Evolutionary conservation across 2,888 invertebrate genomes (phyloP).

Genomic region (Hedya salicella): DNA sequence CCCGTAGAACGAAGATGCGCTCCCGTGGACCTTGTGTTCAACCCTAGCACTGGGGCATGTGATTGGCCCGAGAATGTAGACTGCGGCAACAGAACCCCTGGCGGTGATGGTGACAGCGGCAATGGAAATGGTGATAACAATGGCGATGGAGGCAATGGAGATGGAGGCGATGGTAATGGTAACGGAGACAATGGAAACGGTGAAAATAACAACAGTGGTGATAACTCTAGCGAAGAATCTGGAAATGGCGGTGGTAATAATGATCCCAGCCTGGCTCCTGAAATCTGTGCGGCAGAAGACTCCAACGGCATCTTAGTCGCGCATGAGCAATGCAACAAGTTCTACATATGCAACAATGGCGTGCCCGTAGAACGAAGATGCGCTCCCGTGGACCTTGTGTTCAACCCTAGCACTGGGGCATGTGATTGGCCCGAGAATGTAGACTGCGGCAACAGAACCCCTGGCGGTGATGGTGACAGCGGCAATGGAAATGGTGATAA

Average conservation of each 20-base stretch:
- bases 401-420: slow-evolving; percentile 49
- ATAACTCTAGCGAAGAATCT: not conserved
- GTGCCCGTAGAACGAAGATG: slow-evolving; percentile 49
- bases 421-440: slow-evolving; percentile 55
- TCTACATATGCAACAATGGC: slow-evolving; percentile 54
- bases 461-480: not conserved
- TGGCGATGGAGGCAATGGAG: not conserved
- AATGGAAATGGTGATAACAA: slow-evolving; percentile 17
- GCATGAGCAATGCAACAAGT: slow-evolving; percentile 60
- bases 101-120: slow-evolving; percentile 27
- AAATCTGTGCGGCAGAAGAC: slow-evolving; percentile 52
- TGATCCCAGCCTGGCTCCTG: slow-evolving; percentile 52
- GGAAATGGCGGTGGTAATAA: no score
- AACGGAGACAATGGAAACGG: not conserved
- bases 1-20: slow-evolving; percentile 52
- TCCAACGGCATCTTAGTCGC: slow-evolving; percentile 53
- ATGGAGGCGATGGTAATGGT: slow-evolving; percentile 3
- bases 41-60: slow-evolving; percentile 51
- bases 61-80: slow-evolving; percentile 56
- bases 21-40: slow-evolving; percentile 49
- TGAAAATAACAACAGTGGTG: slow-evolving; percentile 1
- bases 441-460: slow-evolving; percentile 46
- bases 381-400: slow-evolving; percentile 48
- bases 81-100: slow-evolving; percentile 49
- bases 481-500: not conserved